Evolutionary conservation across 2,797 vertebrate species (phyloP).

Genomic region (Miichthys miiuy): DNA sequence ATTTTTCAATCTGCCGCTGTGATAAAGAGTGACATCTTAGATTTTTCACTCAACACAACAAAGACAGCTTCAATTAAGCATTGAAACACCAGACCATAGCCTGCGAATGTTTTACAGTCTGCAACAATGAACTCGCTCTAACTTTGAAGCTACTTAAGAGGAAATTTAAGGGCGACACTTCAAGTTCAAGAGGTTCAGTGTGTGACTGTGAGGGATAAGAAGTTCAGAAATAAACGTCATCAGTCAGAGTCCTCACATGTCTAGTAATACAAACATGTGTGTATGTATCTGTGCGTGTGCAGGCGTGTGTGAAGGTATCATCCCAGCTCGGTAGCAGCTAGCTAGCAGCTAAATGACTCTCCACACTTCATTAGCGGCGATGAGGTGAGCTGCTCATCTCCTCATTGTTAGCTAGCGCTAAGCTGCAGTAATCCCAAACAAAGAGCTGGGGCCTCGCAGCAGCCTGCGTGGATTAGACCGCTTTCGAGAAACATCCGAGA

Average conservation of each 20-base stretch:
- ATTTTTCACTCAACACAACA: background rate
- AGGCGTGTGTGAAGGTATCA: slow-evolving; percentile 74
- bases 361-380: slow-evolving; percentile 99
- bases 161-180: slow-evolving; percentile 14
- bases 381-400: slow-evolving; percentile 98
- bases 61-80: background rate
- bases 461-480: slow-evolving; percentile 77
- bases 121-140: slow-evolving; percentile 6
- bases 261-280: slow-evolving; percentile 27
- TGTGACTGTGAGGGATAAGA: slow-evolving; percentile 27
- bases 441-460: slow-evolving; percentile 92
- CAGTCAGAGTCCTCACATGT: slow-evolving; percentile 28
- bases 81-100: background rate
- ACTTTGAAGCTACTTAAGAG: slow-evolving; percentile 35
- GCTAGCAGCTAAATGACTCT: slow-evolving; percentile 95
- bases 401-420: slow-evolving; percentile 97
- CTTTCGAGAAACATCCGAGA: slow-evolving; percentile 79
- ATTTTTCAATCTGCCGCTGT: background rate
- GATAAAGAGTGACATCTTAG: background rate
- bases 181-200: slow-evolving; percentile 25
- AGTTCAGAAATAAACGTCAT: slow-evolving; percentile 36
- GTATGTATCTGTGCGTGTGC: slow-evolving; percentile 46
- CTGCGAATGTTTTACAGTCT: background rate
- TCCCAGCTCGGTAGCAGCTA: slow-evolving; percentile 78
- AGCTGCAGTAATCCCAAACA: slow-evolving; percentile 99